Conservation (phyloP, 2,113 vertebrate species). For the Hylia prasina region DNA sequence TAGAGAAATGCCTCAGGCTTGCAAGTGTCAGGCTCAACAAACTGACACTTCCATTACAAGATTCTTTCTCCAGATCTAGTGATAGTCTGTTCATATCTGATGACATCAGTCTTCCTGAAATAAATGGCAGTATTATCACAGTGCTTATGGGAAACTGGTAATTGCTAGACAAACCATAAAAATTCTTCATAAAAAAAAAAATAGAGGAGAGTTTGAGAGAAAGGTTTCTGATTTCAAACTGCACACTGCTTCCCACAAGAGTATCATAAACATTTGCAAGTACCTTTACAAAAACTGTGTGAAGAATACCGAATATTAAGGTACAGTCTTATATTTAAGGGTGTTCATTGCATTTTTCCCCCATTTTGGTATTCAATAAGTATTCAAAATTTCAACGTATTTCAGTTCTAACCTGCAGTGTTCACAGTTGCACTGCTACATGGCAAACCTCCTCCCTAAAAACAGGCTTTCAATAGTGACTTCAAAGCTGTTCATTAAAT, state of each 20-base stretch:
- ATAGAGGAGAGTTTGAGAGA: not conserved
- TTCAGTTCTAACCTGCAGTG: not conserved
- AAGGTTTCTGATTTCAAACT: not conserved
- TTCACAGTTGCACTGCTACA: not conserved
- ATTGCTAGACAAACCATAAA: not conserved
- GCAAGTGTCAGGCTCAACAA: not conserved
- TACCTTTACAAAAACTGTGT: not conserved
- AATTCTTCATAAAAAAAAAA: not conserved
- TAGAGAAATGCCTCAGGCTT: not conserved
- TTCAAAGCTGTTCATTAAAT: constrained; percentile 37
- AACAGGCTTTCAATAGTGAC: not conserved
- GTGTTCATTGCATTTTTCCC: not conserved
- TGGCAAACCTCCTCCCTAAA: not conserved
- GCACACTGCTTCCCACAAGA: not conserved
- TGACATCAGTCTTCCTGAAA: not conserved
- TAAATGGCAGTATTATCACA: not conserved
- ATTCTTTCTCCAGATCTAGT: not conserved
- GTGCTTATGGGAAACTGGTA: not conserved
- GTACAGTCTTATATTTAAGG: not conserved
- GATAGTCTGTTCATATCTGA: not conserved
- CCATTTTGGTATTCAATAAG: not conserved
- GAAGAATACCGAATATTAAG: not conserved
- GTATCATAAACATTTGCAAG: not conserved
- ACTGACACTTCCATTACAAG: not conserved
- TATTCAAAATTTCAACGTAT: not conserved